Evolutionary conservation across 2,797 vertebrate species (phyloP).

Genomic region (Karalla daura): DNA sequence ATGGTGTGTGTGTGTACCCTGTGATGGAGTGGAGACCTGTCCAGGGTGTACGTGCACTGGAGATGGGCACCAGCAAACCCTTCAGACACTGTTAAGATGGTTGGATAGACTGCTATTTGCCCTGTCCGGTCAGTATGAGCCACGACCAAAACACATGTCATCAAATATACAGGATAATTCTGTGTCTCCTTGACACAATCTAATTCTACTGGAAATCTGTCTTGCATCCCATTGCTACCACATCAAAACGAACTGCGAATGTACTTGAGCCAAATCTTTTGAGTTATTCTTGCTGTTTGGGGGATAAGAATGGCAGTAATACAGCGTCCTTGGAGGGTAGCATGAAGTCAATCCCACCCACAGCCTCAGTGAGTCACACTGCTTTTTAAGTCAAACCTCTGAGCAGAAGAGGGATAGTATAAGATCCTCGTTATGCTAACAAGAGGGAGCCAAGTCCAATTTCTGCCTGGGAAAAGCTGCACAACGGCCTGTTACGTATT

Average conservation of each 20-base stretch:
- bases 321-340: not conserved
- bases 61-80: no score
- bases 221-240: not conserved
- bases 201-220: no score
- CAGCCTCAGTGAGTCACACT: not conserved
- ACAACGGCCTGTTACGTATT: not conserved
- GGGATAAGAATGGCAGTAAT: not conserved
- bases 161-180: no score
- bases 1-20: no score
- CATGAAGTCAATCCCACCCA: not conserved
- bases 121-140: no score
- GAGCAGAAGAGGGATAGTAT: not conserved
- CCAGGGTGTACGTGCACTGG: no score
- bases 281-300: not conserved
- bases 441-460: not conserved
- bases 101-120: no score
- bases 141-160: no score
- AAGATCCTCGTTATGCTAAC: not conserved
- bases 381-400: not conserved
- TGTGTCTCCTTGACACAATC: no score
- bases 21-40: no score
- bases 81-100: no score
- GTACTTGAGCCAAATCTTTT: no score
- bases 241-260: not conserved
- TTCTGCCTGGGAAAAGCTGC: not conserved